Conservation (phyloP, 2,113 vertebrate genomes). For the Xerus inauris region DNA sequence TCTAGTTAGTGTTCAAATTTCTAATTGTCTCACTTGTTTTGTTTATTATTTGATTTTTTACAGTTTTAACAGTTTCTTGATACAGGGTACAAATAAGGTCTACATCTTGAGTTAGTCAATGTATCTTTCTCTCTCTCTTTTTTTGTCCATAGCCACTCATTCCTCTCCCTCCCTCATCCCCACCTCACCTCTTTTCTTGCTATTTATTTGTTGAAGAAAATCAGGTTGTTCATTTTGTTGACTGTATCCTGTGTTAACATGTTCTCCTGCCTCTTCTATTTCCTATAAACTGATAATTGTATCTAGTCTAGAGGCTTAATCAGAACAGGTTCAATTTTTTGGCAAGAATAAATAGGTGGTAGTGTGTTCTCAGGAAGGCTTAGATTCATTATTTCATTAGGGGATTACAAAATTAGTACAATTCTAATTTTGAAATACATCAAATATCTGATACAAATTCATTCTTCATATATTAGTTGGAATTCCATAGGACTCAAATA, state of each 20-base stretch:
- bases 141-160: background rate
- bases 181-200: background rate
- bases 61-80: background rate
- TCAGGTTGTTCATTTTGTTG: slow-evolving; percentile 39
- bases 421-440: slow-evolving; percentile 20
- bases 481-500: slow-evolving; percentile 23
- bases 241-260: background rate
- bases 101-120: background rate
- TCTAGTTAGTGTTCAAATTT: slow-evolving; percentile 36
- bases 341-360: background rate
- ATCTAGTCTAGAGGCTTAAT: slow-evolving; percentile 36
- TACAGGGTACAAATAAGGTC: slow-evolving; percentile 1
- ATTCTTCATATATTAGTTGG: background rate
- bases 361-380: background rate
- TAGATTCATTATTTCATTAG: slow-evolving; percentile 36
- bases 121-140: background rate
- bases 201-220: slow-evolving; percentile 64
- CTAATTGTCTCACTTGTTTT: background rate
- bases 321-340: slow-evolving; percentile 35
- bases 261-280: background rate
- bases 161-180: background rate
- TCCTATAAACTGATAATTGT: background rate
- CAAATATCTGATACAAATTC: slow-evolving; percentile 18
- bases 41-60: slow-evolving; percentile 2
- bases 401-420: background rate